Evolutionary conservation across 2,797 vertebrate species (phyloP).

Genomic region (Anguilla pacifica): DNA sequence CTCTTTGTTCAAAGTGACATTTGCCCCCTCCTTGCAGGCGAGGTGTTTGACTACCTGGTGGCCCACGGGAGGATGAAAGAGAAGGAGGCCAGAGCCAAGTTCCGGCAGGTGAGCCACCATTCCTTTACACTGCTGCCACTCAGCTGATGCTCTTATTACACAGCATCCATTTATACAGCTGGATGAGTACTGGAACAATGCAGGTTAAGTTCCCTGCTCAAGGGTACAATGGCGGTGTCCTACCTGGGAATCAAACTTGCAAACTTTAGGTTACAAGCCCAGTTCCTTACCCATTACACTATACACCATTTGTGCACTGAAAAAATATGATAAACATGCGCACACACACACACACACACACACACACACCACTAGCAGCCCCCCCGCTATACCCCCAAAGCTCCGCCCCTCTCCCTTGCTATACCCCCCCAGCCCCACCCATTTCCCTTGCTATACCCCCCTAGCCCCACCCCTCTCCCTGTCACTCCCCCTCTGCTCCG

Average conservation of each 20-base stretch:
- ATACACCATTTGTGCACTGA: too few species aligned
- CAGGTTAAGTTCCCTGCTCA: too few species aligned
- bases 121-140: neutral
- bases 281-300: too few species aligned
- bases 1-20: neutral
- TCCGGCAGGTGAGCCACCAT: conserved; percentile 88
- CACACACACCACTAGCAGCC: too few species aligned
- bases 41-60: conserved; percentile 95
- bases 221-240: too few species aligned
- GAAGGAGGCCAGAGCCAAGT: conserved; percentile 95
- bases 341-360: too few species aligned
- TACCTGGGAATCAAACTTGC: too few species aligned
- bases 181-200: neutral
- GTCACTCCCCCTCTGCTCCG: neutral
- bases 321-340: too few species aligned
- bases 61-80: conserved; percentile 98
- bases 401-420: neutral
- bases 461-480: neutral
- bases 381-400: too few species aligned
- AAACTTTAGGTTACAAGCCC: too few species aligned
- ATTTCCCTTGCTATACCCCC: neutral
- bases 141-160: conserved; percentile 9
- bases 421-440: neutral
- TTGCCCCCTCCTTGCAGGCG: conserved; percentile 70
- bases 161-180: neutral